Conservation (phyloP, 2,888 invertebrate genomes). For the Corythucha ciliata region DNA sequence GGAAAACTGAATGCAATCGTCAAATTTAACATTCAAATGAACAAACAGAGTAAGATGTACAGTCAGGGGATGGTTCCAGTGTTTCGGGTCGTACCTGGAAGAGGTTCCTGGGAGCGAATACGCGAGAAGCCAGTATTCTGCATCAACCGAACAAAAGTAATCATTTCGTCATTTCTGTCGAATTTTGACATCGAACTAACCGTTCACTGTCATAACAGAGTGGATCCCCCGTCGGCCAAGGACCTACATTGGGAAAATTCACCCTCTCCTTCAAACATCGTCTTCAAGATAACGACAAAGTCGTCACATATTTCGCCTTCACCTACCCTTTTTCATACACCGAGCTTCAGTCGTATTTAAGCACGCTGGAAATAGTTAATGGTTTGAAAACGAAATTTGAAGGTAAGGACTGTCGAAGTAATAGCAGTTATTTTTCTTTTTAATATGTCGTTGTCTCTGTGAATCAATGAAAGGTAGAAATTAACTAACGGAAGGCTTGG, state of each 20-base stretch:
- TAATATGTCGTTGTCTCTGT: too few species aligned
- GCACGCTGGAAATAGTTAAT: conserved; percentile 15
- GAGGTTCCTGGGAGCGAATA: conserved; percentile 74
- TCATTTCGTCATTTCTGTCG: conserved; percentile 1
- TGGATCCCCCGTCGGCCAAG: background rate
- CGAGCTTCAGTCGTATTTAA: conserved; percentile 54
- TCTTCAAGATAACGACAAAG: conserved; percentile 58
- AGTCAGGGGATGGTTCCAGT: conserved; percentile 86
- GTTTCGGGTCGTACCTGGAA: conserved; percentile 61
- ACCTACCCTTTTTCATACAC: conserved; percentile 82
- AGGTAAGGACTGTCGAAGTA: too few species aligned
- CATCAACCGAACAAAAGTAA: conserved; percentile 16
- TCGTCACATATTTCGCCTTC: conserved; percentile 78
- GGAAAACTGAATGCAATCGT: conserved; percentile 41
- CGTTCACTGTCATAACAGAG: background rate
- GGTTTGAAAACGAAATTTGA: conserved; percentile 3
- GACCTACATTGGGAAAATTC: conserved; percentile 47
- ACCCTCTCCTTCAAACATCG: conserved; percentile 63
- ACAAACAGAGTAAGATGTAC: conserved; percentile 82
- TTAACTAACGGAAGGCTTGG: too few species aligned
- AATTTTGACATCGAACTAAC: background rate
- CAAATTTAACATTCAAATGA: conserved; percentile 73
- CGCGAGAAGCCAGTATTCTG: conserved; percentile 54
- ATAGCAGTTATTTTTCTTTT: too few species aligned
- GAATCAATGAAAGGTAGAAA: background rate